Base-by-base conservation (phyloP, 2,797 vertebrate species). In the Spondyliosoma cantharus region DNA sequence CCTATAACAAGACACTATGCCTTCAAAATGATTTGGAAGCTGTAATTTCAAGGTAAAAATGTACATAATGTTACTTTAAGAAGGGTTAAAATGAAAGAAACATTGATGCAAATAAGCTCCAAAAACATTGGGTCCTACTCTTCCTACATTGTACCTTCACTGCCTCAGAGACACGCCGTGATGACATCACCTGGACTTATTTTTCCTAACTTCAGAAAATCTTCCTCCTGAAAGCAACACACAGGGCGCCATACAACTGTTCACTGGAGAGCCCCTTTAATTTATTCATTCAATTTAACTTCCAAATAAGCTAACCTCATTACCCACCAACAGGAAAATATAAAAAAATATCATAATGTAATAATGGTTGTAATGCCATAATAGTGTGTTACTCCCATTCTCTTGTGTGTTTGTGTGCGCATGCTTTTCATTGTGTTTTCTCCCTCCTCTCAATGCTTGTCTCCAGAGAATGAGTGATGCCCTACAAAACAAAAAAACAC, bases 401-500 rank as follows among this genome's bases (percentile, higher is more conserved):
- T 9, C 42, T 4, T 70, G 20, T 12, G 16, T 5, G 37, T 22
- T 53, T 64, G 7, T 32, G 3, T 20, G 37, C 63, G 45, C 77
- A 7, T 43, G 42, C 62, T 50, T 9, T 37, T 20, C 60, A 16
- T 50, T 71, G 2, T 71, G 64, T 65, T 71, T 49, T 8, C 17
- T 74, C 80, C 67, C 42, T 17, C 58, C 43, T 67, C 45, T 75
- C 71, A 42, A 25, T 32, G 43, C 12, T 32, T 16, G 6, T 66
- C 84, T 82, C 78, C 3, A 1, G 82, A 76, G 90, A 84, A 25
- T 49, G 75, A 84, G 60, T 53, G 85, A 90, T 88, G 83, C 59
- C 77, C 82, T 60, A 81, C 82, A 84, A 87, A 79, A 37, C 83
- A 87, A 79, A 64, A 65, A 69, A 83, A 49, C 83, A 81, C 80